Conservation (phyloP, 2,113 vertebrate genomes). For the Malurus melanocephalus region DNA sequence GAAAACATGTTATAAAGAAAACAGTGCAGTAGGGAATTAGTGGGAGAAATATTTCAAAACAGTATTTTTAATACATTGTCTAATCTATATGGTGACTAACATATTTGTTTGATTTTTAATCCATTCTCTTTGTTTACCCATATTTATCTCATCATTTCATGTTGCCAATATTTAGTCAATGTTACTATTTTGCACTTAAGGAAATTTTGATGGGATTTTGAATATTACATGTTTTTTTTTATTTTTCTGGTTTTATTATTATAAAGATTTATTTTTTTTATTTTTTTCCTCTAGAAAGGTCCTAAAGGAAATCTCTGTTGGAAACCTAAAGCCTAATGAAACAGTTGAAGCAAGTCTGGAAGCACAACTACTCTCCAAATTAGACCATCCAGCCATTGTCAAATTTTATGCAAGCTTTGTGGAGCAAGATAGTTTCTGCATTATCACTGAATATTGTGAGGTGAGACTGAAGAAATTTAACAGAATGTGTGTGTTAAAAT, state of each 20-base stretch:
- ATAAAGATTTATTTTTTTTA: background rate
- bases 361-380: constrained; percentile 82
- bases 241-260: background rate
- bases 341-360: constrained; percentile 82
- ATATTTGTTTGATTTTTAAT: background rate
- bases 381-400: constrained; percentile 84
- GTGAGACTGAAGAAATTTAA: constrained; percentile 60
- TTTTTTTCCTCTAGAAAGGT: constrained; percentile 74
- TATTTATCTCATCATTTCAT: background rate
- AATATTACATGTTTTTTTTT: background rate
- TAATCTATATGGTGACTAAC: background rate
- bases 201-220: background rate
- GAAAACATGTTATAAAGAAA: constrained; percentile 9
- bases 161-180: background rate
- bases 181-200: background rate
- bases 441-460: constrained; percentile 88
- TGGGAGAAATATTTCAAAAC: constrained; percentile 1
- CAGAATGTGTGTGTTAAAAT: background rate
- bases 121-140: background rate
- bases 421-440: constrained; percentile 81
- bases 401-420: constrained; percentile 84
- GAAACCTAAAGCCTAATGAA: constrained; percentile 80
- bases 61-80: background rate
- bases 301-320: constrained; percentile 82
- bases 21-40: background rate